Base-by-base conservation (phyloP, 2,113 vertebrate species). In the Mirounga angustirostris region DNA sequence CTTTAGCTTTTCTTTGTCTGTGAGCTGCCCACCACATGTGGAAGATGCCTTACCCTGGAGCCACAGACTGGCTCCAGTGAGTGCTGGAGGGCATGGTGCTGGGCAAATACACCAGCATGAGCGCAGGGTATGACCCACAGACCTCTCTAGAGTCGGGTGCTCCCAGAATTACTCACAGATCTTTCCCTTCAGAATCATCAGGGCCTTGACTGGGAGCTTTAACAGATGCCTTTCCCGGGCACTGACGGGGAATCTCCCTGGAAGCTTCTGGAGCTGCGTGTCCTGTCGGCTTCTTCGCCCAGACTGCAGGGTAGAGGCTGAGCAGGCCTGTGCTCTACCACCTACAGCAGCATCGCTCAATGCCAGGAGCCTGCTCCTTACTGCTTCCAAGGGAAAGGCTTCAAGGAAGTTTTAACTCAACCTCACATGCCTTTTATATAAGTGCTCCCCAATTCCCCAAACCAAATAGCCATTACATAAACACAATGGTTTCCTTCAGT, bases 101-200 rank as follows among this genome's bases (percentile, higher is more conserved):
- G 40, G 40, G 40, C 40, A 40, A 40, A 40, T 40, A 40, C 40
- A 40, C 40, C 40, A 40, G 40, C 40, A 40, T 40, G 40, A 83
- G 1, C 4, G 0, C 2, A 73, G 59, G 91, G 11, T 15, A 5
- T 61, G 33, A 19, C 46, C n/a, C 21, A 3, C 2, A 90, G 54
- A 50, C 18, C n/a, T 18, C 4, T 73, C 61, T 85, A 1, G 0
- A 36, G 13, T 8, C 86, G 26, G 28, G 0, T 0, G 33, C 18
- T 94, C 26, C 76, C 79, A 11, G n/a, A 15, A 21, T 1, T 33
- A 4, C 52, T 82, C 73, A 11, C 84, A 36, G 1, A 0, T 36
- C 30, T 15, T 24, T 73, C 71, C 36, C 15, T 95, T 54, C 11
- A 24, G 71, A 76, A 50, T 94, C 88, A 91, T 1, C 61, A 26